These are phyloP conservation scores for Pavo muticus DNA, from an alignment of 2,113 vertebrate genomes.

Conservation along the genomic window DNA sequence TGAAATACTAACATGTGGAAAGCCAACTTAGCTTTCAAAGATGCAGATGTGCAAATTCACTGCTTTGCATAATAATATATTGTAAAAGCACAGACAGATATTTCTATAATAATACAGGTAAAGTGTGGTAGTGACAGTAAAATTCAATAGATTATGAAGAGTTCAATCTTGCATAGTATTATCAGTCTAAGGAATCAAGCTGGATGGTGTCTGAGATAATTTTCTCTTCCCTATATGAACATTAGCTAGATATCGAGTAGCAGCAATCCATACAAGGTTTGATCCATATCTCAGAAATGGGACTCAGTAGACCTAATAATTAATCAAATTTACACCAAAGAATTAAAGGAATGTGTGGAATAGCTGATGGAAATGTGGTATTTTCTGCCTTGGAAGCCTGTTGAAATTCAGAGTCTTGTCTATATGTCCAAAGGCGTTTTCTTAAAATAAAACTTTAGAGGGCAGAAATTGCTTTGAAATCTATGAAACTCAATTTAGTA, in stretches of 20 bases:
- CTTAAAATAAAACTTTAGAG: neutral
- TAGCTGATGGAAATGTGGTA: neutral
- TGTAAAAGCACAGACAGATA: neutral
- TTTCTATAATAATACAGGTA: neutral
- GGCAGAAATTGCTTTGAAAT: neutral
- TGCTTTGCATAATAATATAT: neutral
- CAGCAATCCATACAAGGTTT: neutral
- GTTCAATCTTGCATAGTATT: rapidly evolving
- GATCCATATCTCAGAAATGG: neutral
- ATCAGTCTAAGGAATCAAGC: neutral
- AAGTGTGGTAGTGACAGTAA: neutral
- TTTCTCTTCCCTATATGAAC: neutral
- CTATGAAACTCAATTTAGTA: neutral
- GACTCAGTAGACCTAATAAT: neutral
- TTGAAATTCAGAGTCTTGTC: neutral
- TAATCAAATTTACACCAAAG: neutral
- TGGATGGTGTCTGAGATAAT: neutral
- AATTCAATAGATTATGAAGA: neutral
- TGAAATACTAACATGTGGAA: neutral
- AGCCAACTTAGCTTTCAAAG: neutral
- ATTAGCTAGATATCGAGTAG: neutral
- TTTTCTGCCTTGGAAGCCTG: neutral
- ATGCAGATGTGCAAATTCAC: neutral
- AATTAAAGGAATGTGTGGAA: neutral
- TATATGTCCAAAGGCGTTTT: neutral